Evolutionary conservation across 2,797 vertebrate genomes (phyloP).

Genomic region (Valencia hispanica): DNA sequence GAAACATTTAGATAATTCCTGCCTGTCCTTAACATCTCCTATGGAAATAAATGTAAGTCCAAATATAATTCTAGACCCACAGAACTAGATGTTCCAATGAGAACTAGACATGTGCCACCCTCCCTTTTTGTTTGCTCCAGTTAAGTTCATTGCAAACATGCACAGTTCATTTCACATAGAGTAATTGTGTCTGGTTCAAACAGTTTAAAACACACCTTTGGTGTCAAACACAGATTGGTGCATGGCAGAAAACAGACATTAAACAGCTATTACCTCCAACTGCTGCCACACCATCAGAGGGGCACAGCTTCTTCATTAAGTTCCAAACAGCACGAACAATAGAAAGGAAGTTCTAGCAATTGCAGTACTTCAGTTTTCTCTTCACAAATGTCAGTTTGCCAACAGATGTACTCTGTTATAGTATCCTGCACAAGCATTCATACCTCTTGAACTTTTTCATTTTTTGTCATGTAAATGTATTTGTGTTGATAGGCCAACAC

Average conservation of each 20-base stretch:
- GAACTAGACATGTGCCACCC: constrained; percentile 20
- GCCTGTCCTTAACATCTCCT: background rate
- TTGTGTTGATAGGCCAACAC: background rate
- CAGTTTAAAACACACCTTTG: constrained; percentile 60
- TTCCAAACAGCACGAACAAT: constrained; percentile 25
- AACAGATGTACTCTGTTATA: background rate
- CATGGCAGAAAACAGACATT: constrained; percentile 57
- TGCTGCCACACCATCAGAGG: constrained; percentile 37
- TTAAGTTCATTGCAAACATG: constrained; percentile 49
- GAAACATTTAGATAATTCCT: background rate
- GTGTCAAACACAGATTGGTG: constrained; percentile 55
- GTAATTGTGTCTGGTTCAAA: constrained; percentile 55
- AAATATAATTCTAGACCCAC: background rate
- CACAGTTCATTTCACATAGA: constrained; percentile 62
- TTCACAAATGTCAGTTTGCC: constrained; percentile 3
- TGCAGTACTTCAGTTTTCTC: background rate
- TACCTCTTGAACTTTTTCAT: background rate
- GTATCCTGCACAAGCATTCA: background rate
- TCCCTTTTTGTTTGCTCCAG: constrained; percentile 42
- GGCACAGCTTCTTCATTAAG: constrained; percentile 44
- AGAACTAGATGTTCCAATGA: constrained; percentile 6
- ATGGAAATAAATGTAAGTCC: background rate
- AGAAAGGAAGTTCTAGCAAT: background rate
- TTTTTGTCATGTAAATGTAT: background rate
- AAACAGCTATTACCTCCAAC: constrained; percentile 61